Evolutionary conservation across 2,113 vertebrate species (phyloP).

Genomic region (Herpailurus yagouaroundi): DNA sequence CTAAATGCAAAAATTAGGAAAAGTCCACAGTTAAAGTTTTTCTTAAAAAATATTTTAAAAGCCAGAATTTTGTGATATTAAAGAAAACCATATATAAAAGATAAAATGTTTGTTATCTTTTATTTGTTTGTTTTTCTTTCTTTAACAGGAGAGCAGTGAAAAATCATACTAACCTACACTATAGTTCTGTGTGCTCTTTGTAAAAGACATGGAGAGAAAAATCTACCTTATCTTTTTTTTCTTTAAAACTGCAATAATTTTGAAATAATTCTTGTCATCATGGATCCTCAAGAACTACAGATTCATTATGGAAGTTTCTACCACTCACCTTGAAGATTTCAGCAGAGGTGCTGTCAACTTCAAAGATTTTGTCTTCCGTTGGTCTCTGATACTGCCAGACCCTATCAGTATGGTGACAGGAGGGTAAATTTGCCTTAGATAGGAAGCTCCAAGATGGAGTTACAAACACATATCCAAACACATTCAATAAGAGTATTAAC

Average conservation of each 20-base stretch:
- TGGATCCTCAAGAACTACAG: not conserved
- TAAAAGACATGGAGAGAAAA: constrained; percentile 21
- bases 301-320: constrained; percentile 28
- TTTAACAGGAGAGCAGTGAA: constrained; percentile 30
- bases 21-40: constrained; percentile 5
- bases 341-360: not conserved
- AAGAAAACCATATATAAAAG: not conserved
- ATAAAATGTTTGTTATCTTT: not conserved
- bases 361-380: not conserved
- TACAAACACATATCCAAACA: not conserved
- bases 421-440: not conserved
- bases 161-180: not conserved
- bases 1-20: constrained; percentile 53
- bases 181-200: not conserved
- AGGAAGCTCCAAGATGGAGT: not conserved
- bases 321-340: constrained; percentile 16
- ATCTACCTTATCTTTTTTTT: not conserved
- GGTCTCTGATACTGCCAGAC: not conserved
- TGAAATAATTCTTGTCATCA: constrained; percentile 5
- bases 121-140: constrained; percentile 5
- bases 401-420: not conserved
- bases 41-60: constrained; percentile 52
- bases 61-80: constrained; percentile 39
- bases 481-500: not conserved
- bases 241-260: constrained; percentile 38